Percentiles rank a stretch among this genome's conserved stretches.
These are phyloP conservation scores for Macrobrachium rosenbergii DNA, from an alignment of 1,140 invertebrate species.

Conservation along the genomic window DNA sequence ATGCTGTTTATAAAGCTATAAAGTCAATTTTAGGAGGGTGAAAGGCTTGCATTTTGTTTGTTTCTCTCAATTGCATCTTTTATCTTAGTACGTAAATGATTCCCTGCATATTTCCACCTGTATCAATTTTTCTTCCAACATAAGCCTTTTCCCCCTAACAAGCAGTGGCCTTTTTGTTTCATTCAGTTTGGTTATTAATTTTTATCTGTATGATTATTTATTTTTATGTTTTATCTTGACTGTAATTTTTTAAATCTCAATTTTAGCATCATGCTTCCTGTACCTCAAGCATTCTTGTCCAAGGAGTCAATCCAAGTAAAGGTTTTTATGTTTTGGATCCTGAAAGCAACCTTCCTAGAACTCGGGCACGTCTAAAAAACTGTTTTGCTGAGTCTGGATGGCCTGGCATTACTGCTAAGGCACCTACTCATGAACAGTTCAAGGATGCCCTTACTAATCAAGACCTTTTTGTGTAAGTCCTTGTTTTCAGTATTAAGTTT, in stretches of 20 bases:
- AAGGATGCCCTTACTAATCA: slow-evolving; percentile 74
- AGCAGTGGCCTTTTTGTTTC: no score
- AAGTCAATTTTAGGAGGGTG: no score
- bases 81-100: no score
- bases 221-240: background rate
- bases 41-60: no score
- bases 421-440: slow-evolving; percentile 75
- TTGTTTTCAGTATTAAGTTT: no score
- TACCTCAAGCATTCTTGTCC: slow-evolving; percentile 74
- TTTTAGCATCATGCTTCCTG: slow-evolving; percentile 51
- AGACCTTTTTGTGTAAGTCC: slow-evolving; percentile 79
- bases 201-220: background rate
- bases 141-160: no score
- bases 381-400: slow-evolving; percentile 78
- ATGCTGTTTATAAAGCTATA: no score
- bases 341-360: slow-evolving; percentile 78
- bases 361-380: slow-evolving; percentile 77
- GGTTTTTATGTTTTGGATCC: slow-evolving; percentile 79
- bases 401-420: slow-evolving; percentile 75
- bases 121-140: no score
- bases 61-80: no score
- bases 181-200: background rate
- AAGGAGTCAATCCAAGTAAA: slow-evolving; percentile 73
- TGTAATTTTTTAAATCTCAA: background rate
- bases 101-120: no score